Base-by-base conservation (phyloP, 1,140 invertebrate genomes). In the Brachionus plicatilis region DNA sequence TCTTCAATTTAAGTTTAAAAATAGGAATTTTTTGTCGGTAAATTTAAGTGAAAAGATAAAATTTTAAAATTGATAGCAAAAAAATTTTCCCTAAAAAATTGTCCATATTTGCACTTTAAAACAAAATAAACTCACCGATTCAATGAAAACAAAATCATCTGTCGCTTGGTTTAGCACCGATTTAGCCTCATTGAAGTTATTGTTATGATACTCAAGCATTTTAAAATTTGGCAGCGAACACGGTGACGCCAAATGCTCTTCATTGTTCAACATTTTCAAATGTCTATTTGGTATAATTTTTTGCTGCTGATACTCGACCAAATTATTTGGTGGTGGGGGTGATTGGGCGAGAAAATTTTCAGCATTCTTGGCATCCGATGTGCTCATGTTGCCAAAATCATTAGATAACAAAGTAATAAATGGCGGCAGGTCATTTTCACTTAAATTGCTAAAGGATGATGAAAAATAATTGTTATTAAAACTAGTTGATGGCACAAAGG, bases 71-170 rank as follows among this genome's bases (percentile, higher is more conserved):
- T 33, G 29, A 5, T 4, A 2, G 3, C 29, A 0, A n/a, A n/a
- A n/a, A n/a, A n/a, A n/a, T n/a, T n/a, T 33, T 33, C 6, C 6
- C 6, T 47, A 47, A 14, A 47, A 45, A 12, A 47, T 47, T 47
- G 11, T 47, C 14, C 45, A 12, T 47, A 47, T 47, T 6, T 37
- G 33, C 33, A 76, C 27, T 17, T 53, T 1, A 12, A n/a, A 53
- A n/a, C 1, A 53, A 56, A n/a, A 78, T 53, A 14, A 45, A 85
- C 86, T 41, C 83, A 87, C 87, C 86, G 87, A 72, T 89, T 93
- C 93, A 90, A 93, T 92, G 91, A 93, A 92, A 88, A 93, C 93
- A 91, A 93, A 93, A 89, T 93, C 93, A 86, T 93, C 92, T 86
- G 92, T 90, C 76, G 90, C 43, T 45, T 82, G 79, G 17, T 82